A percentile compares a stretch with the other conserved stretches of the same genome.
phyloP scores from a whole-genome alignment of 1,140 invertebrate species.

The Oryzaephilus surinamensis region DNA sequence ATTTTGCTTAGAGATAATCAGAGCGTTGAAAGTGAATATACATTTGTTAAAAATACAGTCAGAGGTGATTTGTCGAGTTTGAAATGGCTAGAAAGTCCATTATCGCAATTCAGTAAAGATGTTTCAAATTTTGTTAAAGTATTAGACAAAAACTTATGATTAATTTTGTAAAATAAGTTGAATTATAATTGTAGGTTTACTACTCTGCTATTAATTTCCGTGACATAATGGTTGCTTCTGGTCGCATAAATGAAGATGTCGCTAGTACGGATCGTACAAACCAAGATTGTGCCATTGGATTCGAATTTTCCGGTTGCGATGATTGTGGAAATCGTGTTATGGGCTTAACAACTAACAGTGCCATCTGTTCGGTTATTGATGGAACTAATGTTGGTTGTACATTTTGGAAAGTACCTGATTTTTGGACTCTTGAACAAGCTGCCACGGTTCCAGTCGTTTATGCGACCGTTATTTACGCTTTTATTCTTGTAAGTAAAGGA shows the following conservation, averaged over 20 bases:
- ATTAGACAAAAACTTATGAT: not conserved
- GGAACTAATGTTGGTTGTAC: conserved; percentile 50
- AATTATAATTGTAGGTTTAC: conserved; percentile 37
- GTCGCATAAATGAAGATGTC: conserved; percentile 55
- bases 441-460: conserved; percentile 82
- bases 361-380: conserved; percentile 48
- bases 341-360: conserved; percentile 50
- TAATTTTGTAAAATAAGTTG: not conserved
- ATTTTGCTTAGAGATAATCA: conserved; percentile 15
- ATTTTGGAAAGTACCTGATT: conserved; percentile 67
- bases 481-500: conserved; percentile 42
- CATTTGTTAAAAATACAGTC: conserved; percentile 64
- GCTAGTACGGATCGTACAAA: conserved; percentile 42
- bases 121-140: not conserved
- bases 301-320: conserved; percentile 59
- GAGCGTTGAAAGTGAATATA: conserved; percentile 47
- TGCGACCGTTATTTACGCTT: conserved; percentile 71
- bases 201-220: conserved; percentile 65
- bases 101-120: conserved; percentile 12
- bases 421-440: conserved; percentile 77
- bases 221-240: conserved; percentile 68
- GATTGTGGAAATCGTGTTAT: conserved; percentile 53
- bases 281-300: conserved; percentile 58
- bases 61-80: conserved; percentile 78
- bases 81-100: conserved; percentile 64